A percentile compares a stretch with the other conserved stretches of the same genome.
Evolutionary conservation across 2,113 vertebrate species (phyloP).

Genomic region (Odontesthes bonariensis): DNA sequence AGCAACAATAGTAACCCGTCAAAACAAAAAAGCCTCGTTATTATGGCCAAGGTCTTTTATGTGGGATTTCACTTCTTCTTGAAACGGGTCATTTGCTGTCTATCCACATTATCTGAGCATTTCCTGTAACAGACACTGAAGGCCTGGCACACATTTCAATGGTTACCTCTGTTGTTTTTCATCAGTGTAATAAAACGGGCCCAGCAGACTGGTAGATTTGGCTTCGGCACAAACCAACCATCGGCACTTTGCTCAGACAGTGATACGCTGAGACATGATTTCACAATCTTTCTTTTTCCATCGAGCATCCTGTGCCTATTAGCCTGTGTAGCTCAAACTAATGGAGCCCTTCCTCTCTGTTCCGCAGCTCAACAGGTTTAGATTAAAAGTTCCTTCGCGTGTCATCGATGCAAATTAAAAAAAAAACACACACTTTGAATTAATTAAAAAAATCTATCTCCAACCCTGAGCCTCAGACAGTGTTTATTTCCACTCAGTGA

Average conservation of each 20-base stretch:
- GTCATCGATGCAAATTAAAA: conserved; percentile 14
- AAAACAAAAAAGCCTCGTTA: neutral
- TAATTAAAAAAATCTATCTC: conserved; percentile 21
- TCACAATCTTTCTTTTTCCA: conserved; percentile 24
- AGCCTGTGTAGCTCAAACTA: neutral
- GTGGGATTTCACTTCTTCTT: conserved; percentile 5
- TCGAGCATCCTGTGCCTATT: neutral
- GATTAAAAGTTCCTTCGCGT: conserved; percentile 7
- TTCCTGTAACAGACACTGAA: conserved; percentile 41
- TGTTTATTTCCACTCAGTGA: conserved; percentile 53
- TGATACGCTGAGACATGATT: conserved; percentile 69
- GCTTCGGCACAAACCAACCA: conserved; percentile 40
- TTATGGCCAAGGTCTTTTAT: conserved; percentile 37
- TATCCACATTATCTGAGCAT: conserved; percentile 27
- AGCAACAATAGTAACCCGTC: conserved; percentile 11
- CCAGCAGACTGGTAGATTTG: conserved; percentile 34
- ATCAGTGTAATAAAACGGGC: conserved; percentile 21
- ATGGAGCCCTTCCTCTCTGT: neutral
- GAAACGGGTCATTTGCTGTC: conserved; percentile 18
- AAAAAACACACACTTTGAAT: conserved; percentile 22
- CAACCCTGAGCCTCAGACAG: conserved; percentile 16
- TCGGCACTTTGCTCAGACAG: conserved; percentile 28
- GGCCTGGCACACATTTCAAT: conserved; percentile 2
- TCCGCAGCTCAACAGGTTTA: conserved; percentile 7
- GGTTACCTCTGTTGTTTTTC: conserved; percentile 14